phyloP scores from a whole-genome alignment of 2,113 vertebrate genomes.

The Ptychochromis oligacanthus region DNA sequence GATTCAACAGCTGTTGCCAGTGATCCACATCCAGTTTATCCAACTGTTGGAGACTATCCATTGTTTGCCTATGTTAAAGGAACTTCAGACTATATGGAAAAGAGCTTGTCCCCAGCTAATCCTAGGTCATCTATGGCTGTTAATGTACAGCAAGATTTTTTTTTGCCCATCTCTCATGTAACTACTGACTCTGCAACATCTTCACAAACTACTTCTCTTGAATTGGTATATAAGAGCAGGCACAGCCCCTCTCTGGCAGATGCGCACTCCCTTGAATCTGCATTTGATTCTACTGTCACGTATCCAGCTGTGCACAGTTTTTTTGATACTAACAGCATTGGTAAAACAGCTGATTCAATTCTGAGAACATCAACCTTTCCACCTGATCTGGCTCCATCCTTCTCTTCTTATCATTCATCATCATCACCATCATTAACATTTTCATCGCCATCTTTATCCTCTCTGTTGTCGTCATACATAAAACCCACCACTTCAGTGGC shows the following conservation, averaged over 20 bases:
- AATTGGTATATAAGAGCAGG: not conserved
- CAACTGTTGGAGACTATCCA: constrained; percentile 31
- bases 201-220: constrained; percentile 12
- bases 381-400: not conserved
- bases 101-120: constrained; percentile 32
- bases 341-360: not conserved
- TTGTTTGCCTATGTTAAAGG: constrained; percentile 21
- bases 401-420: constrained; percentile 1
- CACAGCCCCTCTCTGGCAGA: not conserved
- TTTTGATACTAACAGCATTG: not conserved
- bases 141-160: constrained; percentile 2
- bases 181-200: constrained; percentile 22
- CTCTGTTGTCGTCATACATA: constrained; percentile 1
- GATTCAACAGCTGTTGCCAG: constrained; percentile 15
- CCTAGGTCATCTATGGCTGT: constrained; percentile 24
- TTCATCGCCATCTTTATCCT: not conserved
- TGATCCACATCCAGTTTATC: constrained; percentile 26
- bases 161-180: constrained; percentile 1
- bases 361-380: not conserved
- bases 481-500: not conserved
- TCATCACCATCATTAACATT: not conserved
- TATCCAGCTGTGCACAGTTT: constrained; percentile 12
- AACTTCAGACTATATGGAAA: constrained; percentile 15
- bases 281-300: constrained; percentile 4
- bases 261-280: constrained; percentile 12